phyloP scores from a whole-genome alignment of 2,888 invertebrate species.

The Nomada fucata region DNA sequence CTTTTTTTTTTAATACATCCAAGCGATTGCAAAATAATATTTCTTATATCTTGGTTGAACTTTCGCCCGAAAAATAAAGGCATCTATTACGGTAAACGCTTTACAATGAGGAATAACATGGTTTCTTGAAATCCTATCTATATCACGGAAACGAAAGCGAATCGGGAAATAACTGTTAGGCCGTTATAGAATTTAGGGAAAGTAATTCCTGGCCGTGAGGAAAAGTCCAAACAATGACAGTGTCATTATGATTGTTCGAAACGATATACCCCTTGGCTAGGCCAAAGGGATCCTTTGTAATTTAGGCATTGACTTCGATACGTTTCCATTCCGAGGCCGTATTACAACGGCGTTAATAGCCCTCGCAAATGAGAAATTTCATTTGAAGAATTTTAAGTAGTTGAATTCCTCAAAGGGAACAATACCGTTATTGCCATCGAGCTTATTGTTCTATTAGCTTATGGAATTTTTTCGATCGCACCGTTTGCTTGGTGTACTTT shows the following conservation, averaged over 20 bases:
- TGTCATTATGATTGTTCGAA: slow-evolving; percentile 8
- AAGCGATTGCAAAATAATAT: not conserved
- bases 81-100: not conserved
- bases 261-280: not conserved
- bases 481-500: no score
- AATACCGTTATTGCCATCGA: not conserved
- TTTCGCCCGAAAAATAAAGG: not conserved
- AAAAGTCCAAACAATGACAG: slow-evolving; percentile 15
- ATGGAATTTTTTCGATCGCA: not conserved
- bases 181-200: slow-evolving; percentile 16
- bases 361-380: not conserved
- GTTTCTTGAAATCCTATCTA: slow-evolving; percentile 4
- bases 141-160: not conserved
- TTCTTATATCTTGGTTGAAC: not conserved
- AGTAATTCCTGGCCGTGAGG: slow-evolving; percentile 6
- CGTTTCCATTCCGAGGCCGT: not conserved
- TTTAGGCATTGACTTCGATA: slow-evolving; percentile 7
- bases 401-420: not conserved
- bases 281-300: not conserved
- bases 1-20: not conserved
- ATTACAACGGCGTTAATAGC: slow-evolving; percentile 7
- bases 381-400: slow-evolving; percentile 3
- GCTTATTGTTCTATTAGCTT: not conserved
- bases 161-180: slow-evolving; percentile 24
- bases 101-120: not conserved